phyloP scores from a whole-genome alignment of 2,113 vertebrate genomes.

The Himantopus leucocephalus region DNA sequence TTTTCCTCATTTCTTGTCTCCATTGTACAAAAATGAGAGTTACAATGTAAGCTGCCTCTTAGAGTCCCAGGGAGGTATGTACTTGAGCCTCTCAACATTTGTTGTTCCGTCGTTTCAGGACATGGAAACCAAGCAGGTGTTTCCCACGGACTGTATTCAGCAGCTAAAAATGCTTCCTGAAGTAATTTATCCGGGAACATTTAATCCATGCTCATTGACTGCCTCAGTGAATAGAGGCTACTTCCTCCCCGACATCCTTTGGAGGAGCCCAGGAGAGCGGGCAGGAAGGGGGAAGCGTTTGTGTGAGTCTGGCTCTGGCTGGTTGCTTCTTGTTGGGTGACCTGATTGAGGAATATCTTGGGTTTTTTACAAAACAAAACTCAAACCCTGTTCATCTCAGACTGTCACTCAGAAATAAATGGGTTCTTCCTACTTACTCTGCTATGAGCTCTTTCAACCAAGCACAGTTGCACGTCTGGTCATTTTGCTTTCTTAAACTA shows the following conservation, averaged over 20 bases:
- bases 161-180: slow-evolving; percentile 15
- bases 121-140: neutral
- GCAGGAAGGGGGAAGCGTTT: neutral
- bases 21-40: accelerated
- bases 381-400: accelerated
- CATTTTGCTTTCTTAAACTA: neutral
- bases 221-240: neutral
- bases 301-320: neutral
- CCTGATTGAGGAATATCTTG: neutral
- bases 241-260: neutral
- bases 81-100: neutral
- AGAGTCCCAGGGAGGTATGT: accelerated
- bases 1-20: neutral
- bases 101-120: neutral
- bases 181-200: neutral
- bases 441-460: accelerated
- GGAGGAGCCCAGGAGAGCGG: neutral
- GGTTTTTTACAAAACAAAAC: neutral
- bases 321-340: neutral
- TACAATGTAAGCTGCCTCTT: accelerated
- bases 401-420: accelerated
- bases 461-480: accelerated
- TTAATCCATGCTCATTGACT: neutral
- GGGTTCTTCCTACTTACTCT: neutral
- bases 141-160: neutral